Percentiles rank a stretch among this genome's conserved stretches.
phyloP scores from a whole-genome alignment of 2,113 vertebrate species.

The Phaetusa simplex region DNA sequence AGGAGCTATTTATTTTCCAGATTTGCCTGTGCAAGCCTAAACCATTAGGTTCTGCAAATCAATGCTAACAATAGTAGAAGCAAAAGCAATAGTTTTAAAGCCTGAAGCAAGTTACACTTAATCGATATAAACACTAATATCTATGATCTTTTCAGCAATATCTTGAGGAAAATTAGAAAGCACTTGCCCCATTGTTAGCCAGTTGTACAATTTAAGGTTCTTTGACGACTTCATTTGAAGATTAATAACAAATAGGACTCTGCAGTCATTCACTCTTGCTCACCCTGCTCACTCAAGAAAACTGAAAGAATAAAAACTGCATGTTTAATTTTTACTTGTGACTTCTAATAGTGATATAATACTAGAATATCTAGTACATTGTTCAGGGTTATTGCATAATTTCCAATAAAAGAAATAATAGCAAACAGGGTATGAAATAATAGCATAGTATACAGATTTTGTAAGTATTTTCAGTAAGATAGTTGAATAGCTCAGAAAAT shows the following conservation, averaged over 20 bases:
- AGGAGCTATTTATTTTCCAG: constrained; percentile 24
- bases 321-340: neutral
- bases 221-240: neutral
- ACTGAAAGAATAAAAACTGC: neutral
- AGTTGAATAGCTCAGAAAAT: neutral
- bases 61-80: neutral
- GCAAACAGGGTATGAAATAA: neutral
- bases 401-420: neutral
- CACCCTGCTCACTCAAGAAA: neutral
- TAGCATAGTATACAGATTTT: neutral
- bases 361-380: neutral
- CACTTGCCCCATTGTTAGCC: neutral
- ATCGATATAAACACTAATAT: neutral
- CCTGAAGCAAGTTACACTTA: neutral
- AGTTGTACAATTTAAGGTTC: neutral
- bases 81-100: neutral
- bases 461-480: neutral
- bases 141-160: neutral
- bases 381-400: neutral
- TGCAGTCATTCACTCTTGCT: neutral
- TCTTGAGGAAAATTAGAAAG: neutral
- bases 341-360: neutral
- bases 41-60: constrained; percentile 15
- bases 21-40: constrained; percentile 8
- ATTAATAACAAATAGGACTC: neutral